phyloP scores from a whole-genome alignment of 2,797 vertebrate genomes.

The Danio jaintianensis region DNA sequence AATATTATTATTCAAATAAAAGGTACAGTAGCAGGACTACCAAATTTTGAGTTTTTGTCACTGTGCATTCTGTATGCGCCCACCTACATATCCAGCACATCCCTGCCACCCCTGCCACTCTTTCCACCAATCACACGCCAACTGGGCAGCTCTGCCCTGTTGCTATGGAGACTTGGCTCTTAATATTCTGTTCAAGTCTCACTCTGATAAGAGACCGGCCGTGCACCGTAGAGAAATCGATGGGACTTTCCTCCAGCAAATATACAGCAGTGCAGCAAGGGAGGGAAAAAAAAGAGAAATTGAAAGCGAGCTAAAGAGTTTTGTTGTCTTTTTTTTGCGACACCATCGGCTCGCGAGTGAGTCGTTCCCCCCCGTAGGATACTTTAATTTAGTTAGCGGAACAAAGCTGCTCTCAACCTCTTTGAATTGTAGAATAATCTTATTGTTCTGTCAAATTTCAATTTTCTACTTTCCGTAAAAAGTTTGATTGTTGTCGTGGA shows the following conservation, averaged over 20 bases:
- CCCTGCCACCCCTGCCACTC: slow-evolving; percentile 48
- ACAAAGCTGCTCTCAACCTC: slow-evolving; percentile 8
- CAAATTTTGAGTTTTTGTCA: slow-evolving; percentile 33
- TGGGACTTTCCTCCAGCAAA: slow-evolving; percentile 74
- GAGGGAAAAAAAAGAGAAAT: slow-evolving; percentile 48
- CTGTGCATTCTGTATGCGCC: slow-evolving; percentile 43
- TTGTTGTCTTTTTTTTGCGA: slow-evolving; percentile 36
- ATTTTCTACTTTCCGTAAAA: neutral
- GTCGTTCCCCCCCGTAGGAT: neutral
- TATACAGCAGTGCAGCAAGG: slow-evolving; percentile 42
- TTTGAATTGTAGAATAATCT: slow-evolving; percentile 27
- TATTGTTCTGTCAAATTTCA: slow-evolving; percentile 8
- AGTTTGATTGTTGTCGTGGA: neutral
- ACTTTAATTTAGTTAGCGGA: slow-evolving; percentile 33
- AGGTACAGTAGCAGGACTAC: neutral
- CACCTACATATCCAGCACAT: slow-evolving; percentile 54
- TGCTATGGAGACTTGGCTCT: slow-evolving; percentile 82
- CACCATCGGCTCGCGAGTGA: slow-evolving; percentile 35
- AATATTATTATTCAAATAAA: neutral
- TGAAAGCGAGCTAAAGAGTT: slow-evolving; percentile 43
- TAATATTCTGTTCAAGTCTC: slow-evolving; percentile 81
- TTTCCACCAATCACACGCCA: slow-evolving; percentile 69
- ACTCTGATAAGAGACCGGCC: slow-evolving; percentile 65
- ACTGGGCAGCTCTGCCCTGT: slow-evolving; percentile 75
- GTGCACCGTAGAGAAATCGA: slow-evolving; percentile 70